A percentile compares a stretch with the other conserved stretches of the same genome.
Evolutionary conservation across 1,140 invertebrate species (phyloP).

Genomic region (Arctopsyche grandis): DNA sequence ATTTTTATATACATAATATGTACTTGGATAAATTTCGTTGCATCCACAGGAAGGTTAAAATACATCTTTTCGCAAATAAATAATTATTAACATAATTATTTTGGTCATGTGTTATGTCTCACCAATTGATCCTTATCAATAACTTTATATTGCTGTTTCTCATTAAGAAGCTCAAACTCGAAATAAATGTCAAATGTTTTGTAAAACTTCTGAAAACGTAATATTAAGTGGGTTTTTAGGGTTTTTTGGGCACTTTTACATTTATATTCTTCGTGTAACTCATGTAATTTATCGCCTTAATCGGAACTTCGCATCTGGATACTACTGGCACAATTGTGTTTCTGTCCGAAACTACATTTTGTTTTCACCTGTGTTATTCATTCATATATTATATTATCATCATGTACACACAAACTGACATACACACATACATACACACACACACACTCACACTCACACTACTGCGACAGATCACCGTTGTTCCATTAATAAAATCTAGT

Average conservation of each 20-base stretch:
- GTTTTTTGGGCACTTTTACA: constrained; percentile 45
- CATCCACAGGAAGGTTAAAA: constrained; percentile 27
- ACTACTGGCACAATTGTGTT: constrained; percentile 8
- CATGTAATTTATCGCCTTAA: constrained; percentile 29
- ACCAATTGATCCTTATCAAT: neutral
- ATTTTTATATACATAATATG: constrained; percentile 8
- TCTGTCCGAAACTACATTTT: neutral
- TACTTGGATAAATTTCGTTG: neutral
- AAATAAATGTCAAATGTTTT: neutral
- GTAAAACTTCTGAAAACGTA: neutral
- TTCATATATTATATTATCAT: neutral
- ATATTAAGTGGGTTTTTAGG: constrained; percentile 40
- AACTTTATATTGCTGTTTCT: constrained; percentile 14
- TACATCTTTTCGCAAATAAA: constrained; percentile 18
- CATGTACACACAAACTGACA: neutral
- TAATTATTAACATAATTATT: neutral
- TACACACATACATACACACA: neutral
- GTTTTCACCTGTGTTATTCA: too few relatives aligned
- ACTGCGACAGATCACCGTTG: constrained; percentile 4
- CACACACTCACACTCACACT: neutral
- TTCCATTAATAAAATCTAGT: constrained; percentile 16
- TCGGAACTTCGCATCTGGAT: constrained; percentile 22
- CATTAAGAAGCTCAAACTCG: constrained; percentile 12
- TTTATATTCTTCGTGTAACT: constrained; percentile 37
- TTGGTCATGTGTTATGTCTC: neutral